Percentiles rank a stretch among this genome's conserved stretches.
Conservation (phyloP, 2,797 vertebrate species). For the Clarias platycephalus region DNA sequence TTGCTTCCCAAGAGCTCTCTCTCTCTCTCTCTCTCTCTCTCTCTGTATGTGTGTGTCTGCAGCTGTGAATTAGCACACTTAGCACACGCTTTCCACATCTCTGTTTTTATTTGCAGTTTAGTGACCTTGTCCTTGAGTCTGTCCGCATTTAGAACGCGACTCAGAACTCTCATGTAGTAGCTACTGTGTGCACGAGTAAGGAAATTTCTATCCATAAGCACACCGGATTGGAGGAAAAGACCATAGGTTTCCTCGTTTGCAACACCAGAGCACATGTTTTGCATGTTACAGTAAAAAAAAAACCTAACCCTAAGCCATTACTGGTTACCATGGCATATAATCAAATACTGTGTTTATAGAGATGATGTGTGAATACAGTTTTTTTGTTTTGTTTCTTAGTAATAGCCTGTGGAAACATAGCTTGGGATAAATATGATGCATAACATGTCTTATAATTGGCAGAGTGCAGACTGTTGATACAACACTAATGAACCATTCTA, state of each 20-base stretch:
- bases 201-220: conserved; percentile 13
- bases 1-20: conserved; percentile 66
- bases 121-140: conserved; percentile 76
- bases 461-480: neutral
- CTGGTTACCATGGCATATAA: neutral
- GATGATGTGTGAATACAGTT: neutral
- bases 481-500: neutral
- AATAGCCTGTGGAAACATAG: neutral
- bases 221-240: neutral
- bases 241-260: neutral
- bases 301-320: neutral
- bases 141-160: conserved; percentile 63
- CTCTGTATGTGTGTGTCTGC: conserved; percentile 62
- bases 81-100: conserved; percentile 53
- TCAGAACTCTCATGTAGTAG: conserved; percentile 48
- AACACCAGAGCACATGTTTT: neutral
- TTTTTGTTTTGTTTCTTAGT: neutral
- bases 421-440: neutral
- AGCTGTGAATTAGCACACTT: conserved; percentile 64
- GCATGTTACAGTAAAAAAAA: neutral
- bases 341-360: neutral
- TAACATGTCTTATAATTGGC: neutral
- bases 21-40: conserved; percentile 40
- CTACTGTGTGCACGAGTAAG: conserved; percentile 37
- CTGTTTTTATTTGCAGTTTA: conserved; percentile 72